A percentile compares a stretch with the other conserved stretches of the same genome.
These are phyloP conservation scores for Cyanoderma ruficeps DNA, from an alignment of 2,113 vertebrate genomes.

Conservation along the genomic window DNA sequence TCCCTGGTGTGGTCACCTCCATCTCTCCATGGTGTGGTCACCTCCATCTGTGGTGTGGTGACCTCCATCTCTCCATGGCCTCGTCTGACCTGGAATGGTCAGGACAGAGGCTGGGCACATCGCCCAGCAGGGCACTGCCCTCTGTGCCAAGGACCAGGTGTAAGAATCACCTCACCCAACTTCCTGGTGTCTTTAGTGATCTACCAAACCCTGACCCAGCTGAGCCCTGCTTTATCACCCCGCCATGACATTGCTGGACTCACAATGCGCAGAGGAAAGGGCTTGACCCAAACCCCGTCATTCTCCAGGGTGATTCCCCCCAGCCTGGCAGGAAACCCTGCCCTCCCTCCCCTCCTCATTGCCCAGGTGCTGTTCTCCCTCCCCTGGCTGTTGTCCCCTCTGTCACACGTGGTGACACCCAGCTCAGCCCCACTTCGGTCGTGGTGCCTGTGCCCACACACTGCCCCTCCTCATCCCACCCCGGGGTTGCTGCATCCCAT, in stretches of 20 bases:
- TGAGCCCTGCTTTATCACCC: too few relatives aligned
- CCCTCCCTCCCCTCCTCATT: neutral
- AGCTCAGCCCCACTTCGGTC: neutral
- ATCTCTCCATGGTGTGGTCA: neutral
- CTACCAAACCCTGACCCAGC: neutral
- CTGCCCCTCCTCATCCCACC: neutral
- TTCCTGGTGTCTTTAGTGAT: neutral
- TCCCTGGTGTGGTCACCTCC: fast-evolving
- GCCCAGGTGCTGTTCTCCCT: neutral
- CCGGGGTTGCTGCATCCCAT: neutral
- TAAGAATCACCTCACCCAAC: neutral
- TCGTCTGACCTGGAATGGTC: neutral
- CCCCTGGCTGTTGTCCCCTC: neutral
- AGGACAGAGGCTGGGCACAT: fast-evolving
- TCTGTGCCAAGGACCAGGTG: neutral
- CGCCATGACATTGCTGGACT: fast-evolving
- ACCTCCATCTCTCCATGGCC: too few relatives aligned
- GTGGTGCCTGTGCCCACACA: neutral
- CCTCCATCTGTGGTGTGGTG: fast-evolving
- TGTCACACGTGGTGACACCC: neutral
- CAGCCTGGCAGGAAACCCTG: neutral
- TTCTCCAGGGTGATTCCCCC: neutral
- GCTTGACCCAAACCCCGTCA: neutral
- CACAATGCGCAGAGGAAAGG: neutral
- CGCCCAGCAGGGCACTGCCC: fast-evolving